Conservation (phyloP, 2,113 vertebrate genomes). For the Bubo bubo region DNA sequence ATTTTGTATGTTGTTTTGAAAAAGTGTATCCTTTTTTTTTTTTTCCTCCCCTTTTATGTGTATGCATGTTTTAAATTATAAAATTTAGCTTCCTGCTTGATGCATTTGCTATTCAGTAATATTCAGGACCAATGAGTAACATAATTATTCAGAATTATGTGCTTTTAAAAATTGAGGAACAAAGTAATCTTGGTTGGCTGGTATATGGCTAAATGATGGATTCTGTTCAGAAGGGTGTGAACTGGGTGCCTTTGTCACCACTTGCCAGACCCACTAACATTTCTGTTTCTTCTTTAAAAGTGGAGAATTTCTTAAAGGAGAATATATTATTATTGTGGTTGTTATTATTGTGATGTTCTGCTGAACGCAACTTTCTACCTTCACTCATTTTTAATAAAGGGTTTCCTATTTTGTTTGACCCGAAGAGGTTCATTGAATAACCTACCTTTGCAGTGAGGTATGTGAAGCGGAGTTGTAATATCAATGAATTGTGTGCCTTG, state of each 20-base stretch:
- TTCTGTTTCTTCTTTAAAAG: not conserved
- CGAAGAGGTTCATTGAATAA: not conserved
- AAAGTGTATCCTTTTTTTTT: not conserved
- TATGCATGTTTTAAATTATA: constrained; percentile 1
- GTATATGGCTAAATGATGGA: not conserved
- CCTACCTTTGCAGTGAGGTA: not conserved
- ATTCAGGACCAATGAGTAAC: not conserved
- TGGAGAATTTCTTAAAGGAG: not conserved
- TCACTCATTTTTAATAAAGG: not conserved
- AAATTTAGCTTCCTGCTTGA: constrained; percentile 1
- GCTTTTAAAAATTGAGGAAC: constrained; percentile 9
- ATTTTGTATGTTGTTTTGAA: constrained; percentile 36
- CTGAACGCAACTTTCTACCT: not conserved
- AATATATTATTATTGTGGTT: not conserved
- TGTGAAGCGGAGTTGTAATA: not conserved
- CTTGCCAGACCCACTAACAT: not conserved
- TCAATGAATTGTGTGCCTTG: not conserved
- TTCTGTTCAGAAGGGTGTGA: not conserved
- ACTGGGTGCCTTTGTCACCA: not conserved
- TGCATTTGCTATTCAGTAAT: not conserved
- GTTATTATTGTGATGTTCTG: not conserved
- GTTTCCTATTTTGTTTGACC: not conserved
- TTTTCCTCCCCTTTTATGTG: not conserved
- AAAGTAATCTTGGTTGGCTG: not conserved
- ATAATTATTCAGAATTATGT: constrained; percentile 11